Base-by-base conservation (phyloP, 2,888 invertebrate species). In the Drosophila sordidula region DNA sequence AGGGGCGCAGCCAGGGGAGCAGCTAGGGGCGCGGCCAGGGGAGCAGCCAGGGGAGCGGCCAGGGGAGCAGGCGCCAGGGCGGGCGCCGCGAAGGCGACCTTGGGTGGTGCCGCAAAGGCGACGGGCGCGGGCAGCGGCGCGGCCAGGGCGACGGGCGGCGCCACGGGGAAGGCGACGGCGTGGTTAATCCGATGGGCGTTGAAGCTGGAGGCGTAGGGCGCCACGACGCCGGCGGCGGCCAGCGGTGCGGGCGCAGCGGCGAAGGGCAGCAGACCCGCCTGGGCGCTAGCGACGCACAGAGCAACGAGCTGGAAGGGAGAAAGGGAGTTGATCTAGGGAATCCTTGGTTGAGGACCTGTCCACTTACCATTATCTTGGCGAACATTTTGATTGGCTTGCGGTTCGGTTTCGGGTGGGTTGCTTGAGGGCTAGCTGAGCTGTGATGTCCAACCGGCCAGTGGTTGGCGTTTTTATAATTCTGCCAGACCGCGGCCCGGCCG, bases 141-240 rank as follows among this genome's bases (percentile, higher is more conserved):
- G n/a, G 71, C 68, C 29, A 66, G 18, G 74, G 68, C 8, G 78
- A 71, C 71, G 8, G 80, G 67, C 80, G 92, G 74, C 4, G 90
- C 89, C 4, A 91, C 89, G 0, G 96, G 96, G 9, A 95, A 93
- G 25, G 96, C 95, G 4, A 96, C 93, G 0, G 96, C 96, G 82
- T 96, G 96, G 92, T 96, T 95, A 59, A 96, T 93, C 18, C 95
- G 93, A 82, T 96, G 96, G 0, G 96, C 95, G 66, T 95, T 95
- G 92, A 95, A 96, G 12, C 95, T 95, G 79, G 94, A 94, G 55
- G 96, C 96, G 80, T 95, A 96, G 3, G 96, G 96, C 0, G 96
- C 95, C 4, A 96, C 93, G 34, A 91, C 83, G 32, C 91, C 91
- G 77, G 91, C 82, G 14, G 85, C 51, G 18, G 90, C 87, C 14